Conservation (phyloP, 1,140 invertebrate species). For the Pogonomyrmex californicus region DNA sequence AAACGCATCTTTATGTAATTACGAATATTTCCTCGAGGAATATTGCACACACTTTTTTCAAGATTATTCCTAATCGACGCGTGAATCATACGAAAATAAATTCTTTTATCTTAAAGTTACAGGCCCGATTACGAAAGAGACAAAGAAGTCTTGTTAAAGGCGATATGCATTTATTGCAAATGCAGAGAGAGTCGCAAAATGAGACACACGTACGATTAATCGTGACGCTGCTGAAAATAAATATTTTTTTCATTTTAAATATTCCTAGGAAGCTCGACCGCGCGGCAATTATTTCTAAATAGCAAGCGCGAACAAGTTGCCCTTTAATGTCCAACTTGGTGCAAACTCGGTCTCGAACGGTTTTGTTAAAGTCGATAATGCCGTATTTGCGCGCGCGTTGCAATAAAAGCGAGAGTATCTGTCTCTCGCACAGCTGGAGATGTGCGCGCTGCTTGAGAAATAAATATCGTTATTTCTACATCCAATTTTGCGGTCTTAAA, state of each 20-base stretch:
- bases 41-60: not conserved
- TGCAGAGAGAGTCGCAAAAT: not conserved
- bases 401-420: conserved; percentile 25
- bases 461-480: not conserved
- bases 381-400: not conserved
- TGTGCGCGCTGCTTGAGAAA: not conserved
- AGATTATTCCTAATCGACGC: conserved; percentile 1
- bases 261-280: not conserved
- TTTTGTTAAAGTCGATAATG: conserved; percentile 25
- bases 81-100: not conserved
- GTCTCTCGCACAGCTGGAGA: not conserved
- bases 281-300: not conserved
- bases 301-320: not conserved
- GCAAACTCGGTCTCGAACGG: not conserved
- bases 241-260: not conserved
- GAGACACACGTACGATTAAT: not conserved
- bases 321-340: conserved; percentile 1
- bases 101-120: not conserved
- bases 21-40: not conserved
- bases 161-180: not conserved
- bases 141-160: not conserved
- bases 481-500: not conserved
- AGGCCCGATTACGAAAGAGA: not conserved
- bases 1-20: not conserved
- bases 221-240: not conserved